These are phyloP conservation scores for Pardalotus punctatus DNA, from an alignment of 2,113 vertebrate species.

Conservation along the genomic window DNA sequence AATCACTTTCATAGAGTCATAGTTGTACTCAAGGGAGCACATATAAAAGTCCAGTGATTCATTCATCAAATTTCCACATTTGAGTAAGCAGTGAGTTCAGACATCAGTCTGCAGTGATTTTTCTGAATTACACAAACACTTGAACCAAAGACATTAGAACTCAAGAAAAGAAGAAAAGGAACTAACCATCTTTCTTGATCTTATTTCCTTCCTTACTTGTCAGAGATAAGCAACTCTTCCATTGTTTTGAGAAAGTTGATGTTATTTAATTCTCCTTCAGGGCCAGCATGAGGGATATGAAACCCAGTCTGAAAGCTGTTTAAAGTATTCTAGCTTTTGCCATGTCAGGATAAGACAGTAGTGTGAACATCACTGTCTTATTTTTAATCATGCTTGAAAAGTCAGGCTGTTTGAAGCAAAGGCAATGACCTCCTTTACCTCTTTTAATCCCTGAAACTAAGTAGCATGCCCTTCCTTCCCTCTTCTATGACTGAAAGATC, in stretches of 20 bases:
- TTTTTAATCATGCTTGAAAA: constrained; percentile 34
- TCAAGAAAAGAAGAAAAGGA: not conserved
- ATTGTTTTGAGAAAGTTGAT: not conserved
- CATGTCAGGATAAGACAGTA: not conserved
- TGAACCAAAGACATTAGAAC: not conserved
- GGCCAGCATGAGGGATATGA: not conserved
- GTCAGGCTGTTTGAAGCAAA: constrained; percentile 7
- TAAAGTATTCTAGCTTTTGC: constrained; percentile 11
- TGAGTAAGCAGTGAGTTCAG: not conserved
- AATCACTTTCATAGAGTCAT: not conserved
- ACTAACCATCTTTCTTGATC: not conserved
- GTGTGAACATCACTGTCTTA: constrained; percentile 6
- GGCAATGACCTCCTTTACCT: constrained; percentile 2
- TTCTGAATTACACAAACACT: not conserved
- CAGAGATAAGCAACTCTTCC: not conserved
- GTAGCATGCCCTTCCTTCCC: not conserved
- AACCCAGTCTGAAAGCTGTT: not conserved
- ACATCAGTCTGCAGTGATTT: not conserved
- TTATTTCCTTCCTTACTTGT: not conserved
- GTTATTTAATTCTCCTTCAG: not conserved
- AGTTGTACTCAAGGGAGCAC: not conserved
- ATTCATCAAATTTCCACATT: not conserved
- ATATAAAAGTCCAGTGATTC: not conserved
- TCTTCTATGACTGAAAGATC: not conserved
- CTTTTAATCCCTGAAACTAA: constrained; percentile 30